Conservation (phyloP, 2,797 vertebrate genomes). For the Xiphorhynchus erythropygius region DNA sequence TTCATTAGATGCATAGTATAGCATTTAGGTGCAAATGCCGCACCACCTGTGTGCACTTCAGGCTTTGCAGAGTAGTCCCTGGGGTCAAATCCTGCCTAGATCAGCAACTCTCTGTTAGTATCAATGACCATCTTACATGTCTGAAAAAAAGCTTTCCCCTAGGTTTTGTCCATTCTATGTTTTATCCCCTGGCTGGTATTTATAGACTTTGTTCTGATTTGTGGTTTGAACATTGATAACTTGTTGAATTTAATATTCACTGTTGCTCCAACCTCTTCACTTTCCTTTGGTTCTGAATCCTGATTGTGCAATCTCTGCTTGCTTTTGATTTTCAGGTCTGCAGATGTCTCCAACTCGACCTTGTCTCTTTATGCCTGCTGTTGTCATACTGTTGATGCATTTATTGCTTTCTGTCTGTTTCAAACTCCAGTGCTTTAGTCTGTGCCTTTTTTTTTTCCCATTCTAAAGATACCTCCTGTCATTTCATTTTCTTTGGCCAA, state of each 20-base stretch:
- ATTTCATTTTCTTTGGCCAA: conserved; percentile 39
- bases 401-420: not conserved
- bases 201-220: not conserved
- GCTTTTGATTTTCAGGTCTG: conserved; percentile 6
- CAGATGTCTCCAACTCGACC: not conserved
- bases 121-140: not conserved
- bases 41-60: not conserved
- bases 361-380: not conserved
- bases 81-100: not conserved
- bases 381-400: not conserved
- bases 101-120: not conserved
- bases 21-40: not conserved
- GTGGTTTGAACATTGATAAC: not conserved
- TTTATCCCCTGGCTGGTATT: not conserved
- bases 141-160: not conserved
- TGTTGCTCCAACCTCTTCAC: not conserved
- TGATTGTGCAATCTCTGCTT: not conserved
- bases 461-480: conserved; percentile 20
- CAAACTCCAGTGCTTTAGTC: conserved; percentile 9
- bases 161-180: not conserved
- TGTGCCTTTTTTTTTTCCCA: not conserved
- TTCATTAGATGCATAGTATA: not conserved
- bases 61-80: not conserved
- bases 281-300: not conserved
- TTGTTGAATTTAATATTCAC: not conserved